A percentile compares a stretch with the other conserved stretches of the same genome.
These are phyloP conservation scores for Lumbricus terrestris DNA, from an alignment of 2,888 invertebrate species.

Conservation along the genomic window DNA sequence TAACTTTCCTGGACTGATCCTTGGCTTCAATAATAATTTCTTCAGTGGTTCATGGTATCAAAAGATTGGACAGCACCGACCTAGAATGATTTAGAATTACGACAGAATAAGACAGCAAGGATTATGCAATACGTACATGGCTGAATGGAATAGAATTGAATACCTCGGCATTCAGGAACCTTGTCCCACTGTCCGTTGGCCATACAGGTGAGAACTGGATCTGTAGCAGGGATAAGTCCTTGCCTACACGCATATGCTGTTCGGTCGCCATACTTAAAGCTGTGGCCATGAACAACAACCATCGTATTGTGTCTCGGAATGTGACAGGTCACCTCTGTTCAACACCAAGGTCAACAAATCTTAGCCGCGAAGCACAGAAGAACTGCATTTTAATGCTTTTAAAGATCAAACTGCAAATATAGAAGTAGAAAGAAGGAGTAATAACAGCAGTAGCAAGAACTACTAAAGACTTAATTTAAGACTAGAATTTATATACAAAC, in stretches of 20 bases:
- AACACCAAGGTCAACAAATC: not conserved
- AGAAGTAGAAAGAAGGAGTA: not conserved
- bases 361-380: not conserved
- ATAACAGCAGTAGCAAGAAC: not conserved
- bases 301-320: slow-evolving; percentile 44
- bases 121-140: too few species aligned
- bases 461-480: not conserved
- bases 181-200: slow-evolving; percentile 65
- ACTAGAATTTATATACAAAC: not conserved
- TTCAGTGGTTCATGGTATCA: too few species aligned
- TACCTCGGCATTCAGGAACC: slow-evolving; percentile 60
- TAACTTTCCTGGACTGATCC: too few species aligned
- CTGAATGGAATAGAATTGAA: slow-evolving; percentile 34
- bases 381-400: not conserved
- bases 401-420: not conserved
- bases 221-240: slow-evolving; percentile 45
- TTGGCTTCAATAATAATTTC: too few species aligned
- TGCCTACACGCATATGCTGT: slow-evolving; percentile 49
- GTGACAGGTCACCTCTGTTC: slow-evolving; percentile 49
- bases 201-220: slow-evolving; percentile 61
- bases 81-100: not conserved
- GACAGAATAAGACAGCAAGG: not conserved
- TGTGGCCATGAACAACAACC: slow-evolving; percentile 46
- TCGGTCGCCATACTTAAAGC: slow-evolving; percentile 47
- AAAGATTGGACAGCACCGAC: not conserved